Evolutionary conservation across 2,888 invertebrate genomes (phyloP).

Genomic region (Folsomia manolachei): DNA sequence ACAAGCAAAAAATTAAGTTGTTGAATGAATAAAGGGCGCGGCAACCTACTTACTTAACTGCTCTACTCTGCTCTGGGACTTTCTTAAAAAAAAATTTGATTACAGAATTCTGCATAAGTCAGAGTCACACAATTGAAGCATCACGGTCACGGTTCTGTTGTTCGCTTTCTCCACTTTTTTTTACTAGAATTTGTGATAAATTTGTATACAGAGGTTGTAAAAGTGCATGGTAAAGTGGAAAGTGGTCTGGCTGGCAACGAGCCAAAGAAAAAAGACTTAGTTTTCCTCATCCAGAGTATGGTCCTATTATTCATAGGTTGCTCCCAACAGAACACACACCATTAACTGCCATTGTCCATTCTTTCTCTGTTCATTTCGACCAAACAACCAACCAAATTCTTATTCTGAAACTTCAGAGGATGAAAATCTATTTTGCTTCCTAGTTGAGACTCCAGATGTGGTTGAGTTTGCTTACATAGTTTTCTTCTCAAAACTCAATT

Average conservation of each 20-base stretch:
- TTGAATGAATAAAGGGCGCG: no score
- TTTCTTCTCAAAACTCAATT: no score
- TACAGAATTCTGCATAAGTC: neutral
- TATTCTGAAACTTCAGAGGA: no score
- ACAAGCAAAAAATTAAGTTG: no score
- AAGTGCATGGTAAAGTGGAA: neutral
- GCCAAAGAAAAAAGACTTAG: neutral
- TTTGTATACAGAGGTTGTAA: conserved; percentile 1
- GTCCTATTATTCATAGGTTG: neutral
- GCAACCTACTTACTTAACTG: no score
- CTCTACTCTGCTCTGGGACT: no score
- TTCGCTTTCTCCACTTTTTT: neutral
- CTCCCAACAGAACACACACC: neutral
- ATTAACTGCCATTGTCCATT: conserved; percentile 2
- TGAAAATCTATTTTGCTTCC: no score
- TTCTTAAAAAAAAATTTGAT: neutral
- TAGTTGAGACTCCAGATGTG: no score
- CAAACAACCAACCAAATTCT: neutral
- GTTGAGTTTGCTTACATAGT: no score
- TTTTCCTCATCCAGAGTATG: neutral
- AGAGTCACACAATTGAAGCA: neutral
- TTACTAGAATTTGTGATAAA: neutral
- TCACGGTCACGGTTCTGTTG: neutral
- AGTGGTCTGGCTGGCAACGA: neutral
- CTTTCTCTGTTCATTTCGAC: neutral